Evolutionary conservation across 2,888 invertebrate genomes (phyloP).

Genomic region (Ennomos quercinarius): DNA sequence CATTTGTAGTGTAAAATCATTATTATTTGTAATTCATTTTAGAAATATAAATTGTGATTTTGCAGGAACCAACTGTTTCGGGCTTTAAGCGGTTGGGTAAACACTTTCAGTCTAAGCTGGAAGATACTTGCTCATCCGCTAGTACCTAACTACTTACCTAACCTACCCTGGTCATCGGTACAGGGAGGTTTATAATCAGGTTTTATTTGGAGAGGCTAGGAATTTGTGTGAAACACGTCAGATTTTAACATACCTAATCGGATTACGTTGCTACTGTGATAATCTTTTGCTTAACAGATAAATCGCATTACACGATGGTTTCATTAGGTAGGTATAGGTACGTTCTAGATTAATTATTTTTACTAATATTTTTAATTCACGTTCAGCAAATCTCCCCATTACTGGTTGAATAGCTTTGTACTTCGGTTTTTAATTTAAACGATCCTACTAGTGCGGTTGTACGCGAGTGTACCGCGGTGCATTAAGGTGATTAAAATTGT

Average conservation of each 20-base stretch:
- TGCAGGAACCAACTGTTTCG: background rate
- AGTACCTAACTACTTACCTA: too few species aligned
- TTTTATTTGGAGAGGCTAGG: too few species aligned
- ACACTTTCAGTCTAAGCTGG: constrained; percentile 10
- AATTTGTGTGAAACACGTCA: too few species aligned
- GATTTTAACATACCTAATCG: too few species aligned
- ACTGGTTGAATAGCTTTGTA: constrained; percentile 41
- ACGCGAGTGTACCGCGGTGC: constrained; percentile 48
- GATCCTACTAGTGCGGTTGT: constrained; percentile 48
- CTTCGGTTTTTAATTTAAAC: constrained; percentile 53
- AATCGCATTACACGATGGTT: too few species aligned
- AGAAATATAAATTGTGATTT: background rate
- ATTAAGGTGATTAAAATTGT: constrained; percentile 59
- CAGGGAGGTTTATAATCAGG: constrained; percentile 2
- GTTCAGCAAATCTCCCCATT: constrained; percentile 25
- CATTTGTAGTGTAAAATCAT: too few species aligned
- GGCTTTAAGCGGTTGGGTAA: constrained; percentile 3
- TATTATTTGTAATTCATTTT: too few species aligned
- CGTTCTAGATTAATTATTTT: too few species aligned
- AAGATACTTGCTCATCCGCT: constrained; percentile 41
- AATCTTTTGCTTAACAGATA: too few species aligned
- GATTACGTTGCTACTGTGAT: too few species aligned
- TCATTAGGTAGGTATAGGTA: too few species aligned
- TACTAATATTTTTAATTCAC: too few species aligned
- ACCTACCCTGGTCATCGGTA: constrained; percentile 32